Evolutionary conservation across 2,113 vertebrate species (phyloP).

Genomic region (Orthonyx spaldingii): DNA sequence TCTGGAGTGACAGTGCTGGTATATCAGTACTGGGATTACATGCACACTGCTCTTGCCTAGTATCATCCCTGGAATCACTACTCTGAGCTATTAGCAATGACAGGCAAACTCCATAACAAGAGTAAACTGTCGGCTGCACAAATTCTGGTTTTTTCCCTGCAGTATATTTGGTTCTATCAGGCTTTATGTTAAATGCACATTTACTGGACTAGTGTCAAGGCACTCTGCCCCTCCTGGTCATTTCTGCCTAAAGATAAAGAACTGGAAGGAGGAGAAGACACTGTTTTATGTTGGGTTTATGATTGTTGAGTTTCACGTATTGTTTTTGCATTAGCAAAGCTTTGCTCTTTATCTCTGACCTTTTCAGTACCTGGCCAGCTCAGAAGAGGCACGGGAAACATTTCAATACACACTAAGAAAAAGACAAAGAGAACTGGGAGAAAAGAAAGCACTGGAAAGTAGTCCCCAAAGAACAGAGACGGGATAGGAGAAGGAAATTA

Average conservation of each 20-base stretch:
- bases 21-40: neutral
- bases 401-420: neutral
- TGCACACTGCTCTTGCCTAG: neutral
- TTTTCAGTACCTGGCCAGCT: neutral
- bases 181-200: neutral
- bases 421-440: neutral
- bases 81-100: neutral
- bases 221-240: neutral
- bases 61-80: neutral
- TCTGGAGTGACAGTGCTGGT: neutral
- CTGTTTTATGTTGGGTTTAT: neutral
- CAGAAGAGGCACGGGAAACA: neutral
- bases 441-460: neutral
- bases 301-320: neutral
- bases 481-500: neutral
- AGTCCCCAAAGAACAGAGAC: neutral
- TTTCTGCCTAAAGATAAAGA: neutral
- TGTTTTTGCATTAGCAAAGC: neutral
- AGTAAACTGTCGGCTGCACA: neutral
- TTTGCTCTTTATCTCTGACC: neutral
- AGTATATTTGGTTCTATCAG: neutral
- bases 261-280: neutral
- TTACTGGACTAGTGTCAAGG: neutral
- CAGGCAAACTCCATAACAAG: neutral
- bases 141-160: neutral